Evolutionary conservation across 2,113 vertebrate genomes (phyloP), one percentile per base, ranked within the genome.

Genomic region (Neodontobutis hainanensis): DNA sequence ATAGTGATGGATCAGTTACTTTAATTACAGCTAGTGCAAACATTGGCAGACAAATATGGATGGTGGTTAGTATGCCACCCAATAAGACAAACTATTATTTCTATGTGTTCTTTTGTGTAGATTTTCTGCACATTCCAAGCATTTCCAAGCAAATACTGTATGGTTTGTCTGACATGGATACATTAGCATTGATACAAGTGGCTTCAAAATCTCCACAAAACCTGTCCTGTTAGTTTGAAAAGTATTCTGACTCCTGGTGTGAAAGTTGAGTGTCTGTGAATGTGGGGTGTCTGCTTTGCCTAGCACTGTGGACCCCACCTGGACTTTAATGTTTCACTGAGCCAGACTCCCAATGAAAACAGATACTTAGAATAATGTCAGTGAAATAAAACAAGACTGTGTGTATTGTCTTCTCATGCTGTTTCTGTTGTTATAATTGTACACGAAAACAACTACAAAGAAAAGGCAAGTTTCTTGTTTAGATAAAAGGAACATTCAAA

Each of bases 201-300:
- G 2, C 38, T 40, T 40, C 38, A 40, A 8, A 27, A 5, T 40
- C 38, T 40, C 38, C 5, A 1, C 2, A 40, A 40, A 40, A 6
- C 5, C 5, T 40, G 1, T 27, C 19, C 19, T 40, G 38, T 40
- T 40, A 40, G 38, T 40, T 40, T 40, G 38, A 1, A 40, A 40
- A 40, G 8, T 40, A 8, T 6, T 40, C 38, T 40, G 38, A 4
- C 38, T 40, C 5, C 38, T 40, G 1, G 8, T 40, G 38, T 59
- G 69, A 73, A 63, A 73, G 62, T 58, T 27, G 60, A 79, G 56
- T 66, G 10, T 46, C 32, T 66, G 19, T 53, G 19, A 68, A 64
- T 32, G 35, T 2, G 16, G 16, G 48, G 58, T 65, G 35, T 66
- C 70, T 16, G n/a, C 58, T 53, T 73, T 36, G 42, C 34, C 43